Base-by-base conservation (phyloP, 2,113 vertebrate species). In the Dissostichus mawsoni region DNA sequence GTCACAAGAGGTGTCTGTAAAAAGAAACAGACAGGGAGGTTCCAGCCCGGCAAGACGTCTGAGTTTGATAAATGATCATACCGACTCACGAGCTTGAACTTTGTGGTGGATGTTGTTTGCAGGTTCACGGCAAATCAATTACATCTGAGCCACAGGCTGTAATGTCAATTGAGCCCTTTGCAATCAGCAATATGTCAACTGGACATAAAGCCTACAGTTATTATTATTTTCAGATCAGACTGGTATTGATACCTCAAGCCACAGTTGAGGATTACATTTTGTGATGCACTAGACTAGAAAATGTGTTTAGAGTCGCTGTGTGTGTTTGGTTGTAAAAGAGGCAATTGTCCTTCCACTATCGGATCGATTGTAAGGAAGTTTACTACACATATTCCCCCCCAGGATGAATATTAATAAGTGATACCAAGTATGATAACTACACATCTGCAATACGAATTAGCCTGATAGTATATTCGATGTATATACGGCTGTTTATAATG, bases 101-200 rank as follows among this genome's bases (percentile, higher is more conserved):
- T 58, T 50, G 50, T 23, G 51, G 33, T 61, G 58, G 76, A 20
- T 78, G 67, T 64, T 73, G 47, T 75, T 81, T 5, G 6, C 57
- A 48, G 81, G 57, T 63, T n/a, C n/a, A 17, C 14, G 2, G 74
- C 51, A 65, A 59, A 90, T 87, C 81, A 84, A 76, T 87, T 77
- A 68, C 55, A 58, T 45, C 55, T 71, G 20, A 25, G 55, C 56
- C 53, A 69, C 70, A 29, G 69, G 50, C 69, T 78, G 80, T 62
- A 73, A 84, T 84, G 23, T 85, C 77, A 80, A 20, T 47, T 74
- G 69, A 80, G 78, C 52, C 56, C 45, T 74, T 77, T 84, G 75
- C 33, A 74, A 77, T 85, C 65, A 85, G 73, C 23, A 47, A 74
- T 70, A 76, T 82, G 78, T 84, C 78, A 78, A 14, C 72, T 74